Evolutionary conservation across 1,140 invertebrate genomes (phyloP), one percentile per base, ranked within the genome.

Genomic region (Chrysomallon squamiferum): DNA sequence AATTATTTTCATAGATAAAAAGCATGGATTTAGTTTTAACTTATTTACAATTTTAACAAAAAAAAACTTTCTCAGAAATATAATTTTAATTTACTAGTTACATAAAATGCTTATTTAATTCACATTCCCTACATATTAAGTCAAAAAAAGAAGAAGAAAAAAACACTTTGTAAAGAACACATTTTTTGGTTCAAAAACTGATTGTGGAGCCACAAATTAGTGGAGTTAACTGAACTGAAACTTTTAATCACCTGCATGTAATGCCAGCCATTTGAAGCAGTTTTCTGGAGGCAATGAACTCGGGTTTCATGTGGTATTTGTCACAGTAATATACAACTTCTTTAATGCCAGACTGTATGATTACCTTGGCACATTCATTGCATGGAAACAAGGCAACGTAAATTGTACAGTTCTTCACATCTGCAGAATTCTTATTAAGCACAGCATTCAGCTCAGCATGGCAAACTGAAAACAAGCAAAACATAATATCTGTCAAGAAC

Each of bases 371-470:
- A 88, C 96, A 99, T 85, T 97, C 95, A 80, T 97, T 97, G 79
- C 96, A 98, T 0, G 96, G 96, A 84, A 97, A 98, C 7, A 95
- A 82, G 0, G 89, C 91, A 0, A 95, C 93, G 84, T 96, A 99
- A 1, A 98, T 90, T 0, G 88, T 90, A 77, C 94, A 96, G 68
- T 90, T 88, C 74, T 90, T 90, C 0, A 96, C 84, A 86, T 92
- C 89, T 0, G 88, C 86, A 2, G 88, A 87, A 81, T 95, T 97
- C 83, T 93, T 95, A 80, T 98, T 98, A 1, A 98, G 73, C 66
- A 99, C 94, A 13, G 97, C 96, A 88, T 99, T 99, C 84, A 97
- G 88, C 88, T 99, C 97, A 33, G 97, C 96, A 87, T 99, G 96
- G 72, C 95, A 97, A 0, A 98, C 96, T 95, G 84, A 71, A 91